Evolutionary conservation across 2,888 invertebrate genomes (phyloP), one percentile per base, ranked within the genome.

Genomic region (Amorpha juglandis): DNA sequence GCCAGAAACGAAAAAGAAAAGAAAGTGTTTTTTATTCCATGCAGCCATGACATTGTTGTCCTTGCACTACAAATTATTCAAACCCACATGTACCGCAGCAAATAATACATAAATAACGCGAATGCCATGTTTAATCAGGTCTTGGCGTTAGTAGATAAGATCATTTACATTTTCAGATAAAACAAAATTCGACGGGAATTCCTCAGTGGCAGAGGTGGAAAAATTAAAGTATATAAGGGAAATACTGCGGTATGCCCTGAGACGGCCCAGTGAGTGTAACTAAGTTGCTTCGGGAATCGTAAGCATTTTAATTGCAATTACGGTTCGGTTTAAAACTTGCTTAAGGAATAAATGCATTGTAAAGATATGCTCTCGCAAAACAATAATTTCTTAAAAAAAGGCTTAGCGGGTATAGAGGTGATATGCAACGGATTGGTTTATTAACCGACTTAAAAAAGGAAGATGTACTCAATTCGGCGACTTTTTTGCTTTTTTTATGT

Each of bases 121-220:
- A 38, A 53, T 16, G 19, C 8, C 51, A 47, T 12, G 6, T 16
- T 12, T 16, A 55, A 64, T 64, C 6, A 35, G 42, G n/a, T 45
- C 52, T 53, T 52, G 33, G 58, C 14, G 14, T 63, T 45, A 16
- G 45, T 16, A 58, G 47, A 66, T 50, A 63, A 55, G 45, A 27
- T 48, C n/a, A 47, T 63, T 63, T 66, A 51, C 42, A 38, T 65
- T 65, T 65, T 58, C 55, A 65, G 58, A 58, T 58, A 45, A 52
- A 38, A n/a, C 55, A 58, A 12, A 19, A 19, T 42, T 58, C 58
- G 38, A 58, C 38, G 16, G 12, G 19, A 12, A 11, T 21, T 19
- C 42, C 16, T 38, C 38, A 9, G 16, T 55, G 8, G 8, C 38
- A 42, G 16, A 58, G 42, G 42, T 42, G 19, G 19, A 27, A 52